Conservation (phyloP, 2,797 vertebrate species). For the Spinus pinus region DNA sequence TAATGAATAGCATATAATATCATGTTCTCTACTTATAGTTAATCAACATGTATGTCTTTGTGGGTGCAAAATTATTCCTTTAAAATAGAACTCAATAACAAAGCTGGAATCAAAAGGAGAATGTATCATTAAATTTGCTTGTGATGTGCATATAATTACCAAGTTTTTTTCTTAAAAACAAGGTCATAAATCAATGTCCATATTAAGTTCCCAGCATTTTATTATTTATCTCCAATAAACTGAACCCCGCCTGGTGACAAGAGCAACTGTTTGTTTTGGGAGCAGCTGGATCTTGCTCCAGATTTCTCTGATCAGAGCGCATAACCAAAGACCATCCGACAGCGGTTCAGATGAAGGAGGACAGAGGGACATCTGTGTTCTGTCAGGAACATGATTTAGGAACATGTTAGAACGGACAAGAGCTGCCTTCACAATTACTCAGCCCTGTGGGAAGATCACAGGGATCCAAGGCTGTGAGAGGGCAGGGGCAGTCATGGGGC, state of each 20-base stretch:
- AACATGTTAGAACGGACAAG: background rate
- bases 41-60: background rate
- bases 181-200: background rate
- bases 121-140: background rate
- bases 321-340: background rate
- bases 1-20: background rate
- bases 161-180: background rate
- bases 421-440: background rate
- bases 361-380: background rate
- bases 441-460: background rate
- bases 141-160: background rate
- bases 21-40: background rate
- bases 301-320: background rate
- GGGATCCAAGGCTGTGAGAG: background rate
- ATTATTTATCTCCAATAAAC: background rate
- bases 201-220: background rate
- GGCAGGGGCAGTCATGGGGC: background rate
- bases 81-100: background rate
- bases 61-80: slow-evolving; percentile 13
- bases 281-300: background rate
- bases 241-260: background rate
- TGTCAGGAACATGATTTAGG: background rate
- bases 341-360: background rate
- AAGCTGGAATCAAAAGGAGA: background rate
- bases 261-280: background rate